Conservation (phyloP, 2,113 vertebrate species). For the Piprites chloris region DNA sequence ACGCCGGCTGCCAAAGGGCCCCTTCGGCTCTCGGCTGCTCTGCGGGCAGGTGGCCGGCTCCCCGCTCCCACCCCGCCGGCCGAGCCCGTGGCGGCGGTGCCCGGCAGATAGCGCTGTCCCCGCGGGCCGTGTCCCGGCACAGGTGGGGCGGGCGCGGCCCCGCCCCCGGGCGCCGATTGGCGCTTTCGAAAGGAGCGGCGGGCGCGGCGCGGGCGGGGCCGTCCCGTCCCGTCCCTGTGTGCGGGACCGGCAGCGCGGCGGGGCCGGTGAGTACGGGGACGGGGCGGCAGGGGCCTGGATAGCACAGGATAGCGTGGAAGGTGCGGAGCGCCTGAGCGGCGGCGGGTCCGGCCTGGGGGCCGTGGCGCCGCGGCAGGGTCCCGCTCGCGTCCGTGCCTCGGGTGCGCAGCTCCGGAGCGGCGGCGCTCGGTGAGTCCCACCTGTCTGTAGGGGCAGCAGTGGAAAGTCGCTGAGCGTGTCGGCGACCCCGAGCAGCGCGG, state of each 20-base stretch:
- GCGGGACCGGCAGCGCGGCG: background rate
- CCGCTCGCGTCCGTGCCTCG: background rate
- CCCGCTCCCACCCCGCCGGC: background rate
- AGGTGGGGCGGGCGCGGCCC: background rate
- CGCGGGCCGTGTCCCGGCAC: background rate
- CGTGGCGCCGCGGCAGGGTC: background rate
- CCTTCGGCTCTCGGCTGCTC: fast-evolving
- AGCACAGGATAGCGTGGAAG: background rate
- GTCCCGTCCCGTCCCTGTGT: background rate
- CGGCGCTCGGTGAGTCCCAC: background rate
- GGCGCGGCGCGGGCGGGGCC: background rate
- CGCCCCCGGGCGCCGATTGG: conserved; percentile 55
- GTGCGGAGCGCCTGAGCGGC: background rate
- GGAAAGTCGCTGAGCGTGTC: background rate
- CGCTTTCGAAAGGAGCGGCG: conserved; percentile 70
- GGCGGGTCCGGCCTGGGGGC: background rate
- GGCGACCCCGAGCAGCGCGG: background rate
- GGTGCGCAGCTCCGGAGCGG: background rate
- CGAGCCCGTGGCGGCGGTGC: too few species aligned
- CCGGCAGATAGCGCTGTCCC: background rate
- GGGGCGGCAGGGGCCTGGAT: background rate
- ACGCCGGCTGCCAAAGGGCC: background rate
- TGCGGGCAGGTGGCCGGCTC: too few species aligned
- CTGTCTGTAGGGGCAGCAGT: fast-evolving
- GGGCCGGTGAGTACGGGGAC: background rate